phyloP scores from a whole-genome alignment of 1,140 invertebrate genomes.

The Listronotus oregonensis region DNA sequence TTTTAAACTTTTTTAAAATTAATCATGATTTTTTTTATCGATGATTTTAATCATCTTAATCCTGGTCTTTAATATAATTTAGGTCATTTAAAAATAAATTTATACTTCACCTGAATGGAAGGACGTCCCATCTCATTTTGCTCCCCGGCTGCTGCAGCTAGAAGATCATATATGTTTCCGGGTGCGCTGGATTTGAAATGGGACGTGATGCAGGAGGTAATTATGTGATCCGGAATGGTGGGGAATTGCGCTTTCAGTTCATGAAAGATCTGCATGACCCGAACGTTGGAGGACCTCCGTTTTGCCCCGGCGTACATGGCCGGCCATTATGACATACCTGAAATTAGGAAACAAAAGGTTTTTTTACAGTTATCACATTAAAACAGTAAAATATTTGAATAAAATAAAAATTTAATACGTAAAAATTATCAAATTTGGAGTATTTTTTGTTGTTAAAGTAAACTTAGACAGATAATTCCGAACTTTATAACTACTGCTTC shows the following conservation, averaged over 20 bases:
- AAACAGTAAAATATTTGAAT: too few species aligned
- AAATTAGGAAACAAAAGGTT: constrained; percentile 6
- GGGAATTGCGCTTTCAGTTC: constrained; percentile 87
- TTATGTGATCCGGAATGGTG: constrained; percentile 79
- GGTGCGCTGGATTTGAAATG: constrained; percentile 21
- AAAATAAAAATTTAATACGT: too few species aligned
- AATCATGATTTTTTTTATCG: too few species aligned
- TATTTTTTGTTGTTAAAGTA: too few species aligned
- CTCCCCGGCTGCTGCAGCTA: constrained; percentile 35
- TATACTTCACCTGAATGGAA: constrained; percentile 30
- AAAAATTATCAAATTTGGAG: too few species aligned
- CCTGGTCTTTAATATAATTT: too few species aligned
- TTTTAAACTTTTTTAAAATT: too few species aligned
- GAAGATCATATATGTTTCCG: constrained; percentile 38
- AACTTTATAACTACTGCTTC: too few species aligned
- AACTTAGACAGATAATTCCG: too few species aligned
- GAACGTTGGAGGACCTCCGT: constrained; percentile 69
- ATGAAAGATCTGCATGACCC: constrained; percentile 87
- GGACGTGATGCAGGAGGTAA: constrained; percentile 60
- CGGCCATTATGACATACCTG: constrained; percentile 50
- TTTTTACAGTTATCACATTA: too few species aligned
- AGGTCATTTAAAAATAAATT: too few species aligned
- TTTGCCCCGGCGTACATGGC: constrained; percentile 50
- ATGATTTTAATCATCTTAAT: too few species aligned
- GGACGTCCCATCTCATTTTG: constrained; percentile 48